Conservation (phyloP, 2,888 invertebrate species). For the Cephus pulcher region DNA sequence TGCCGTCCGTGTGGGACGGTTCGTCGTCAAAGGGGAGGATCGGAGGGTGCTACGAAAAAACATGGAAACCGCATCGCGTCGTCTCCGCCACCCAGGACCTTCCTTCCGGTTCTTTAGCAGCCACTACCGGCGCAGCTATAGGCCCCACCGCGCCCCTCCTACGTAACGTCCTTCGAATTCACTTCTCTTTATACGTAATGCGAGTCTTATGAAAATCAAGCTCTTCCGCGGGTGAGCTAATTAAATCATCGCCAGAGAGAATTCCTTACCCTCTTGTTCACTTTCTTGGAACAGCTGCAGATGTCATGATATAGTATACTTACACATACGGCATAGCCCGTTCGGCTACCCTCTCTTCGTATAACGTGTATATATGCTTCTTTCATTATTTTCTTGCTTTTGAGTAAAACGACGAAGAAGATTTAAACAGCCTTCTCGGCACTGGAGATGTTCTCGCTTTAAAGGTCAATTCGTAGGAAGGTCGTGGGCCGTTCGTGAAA, state of each 20-base stretch:
- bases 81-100: conserved; percentile 55
- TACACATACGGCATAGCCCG: background rate
- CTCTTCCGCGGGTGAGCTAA: conserved; percentile 29
- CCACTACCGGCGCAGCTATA: conserved; percentile 23
- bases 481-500: background rate
- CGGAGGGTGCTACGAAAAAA: conserved; percentile 61
- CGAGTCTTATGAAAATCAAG: conserved; percentile 5
- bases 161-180: background rate
- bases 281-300: conserved; percentile 1
- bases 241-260: conserved; percentile 42
- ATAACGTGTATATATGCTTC: background rate
- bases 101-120: conserved; percentile 57
- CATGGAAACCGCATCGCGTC: conserved; percentile 68
- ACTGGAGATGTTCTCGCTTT: background rate
- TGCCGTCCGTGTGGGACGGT: conserved; percentile 32
- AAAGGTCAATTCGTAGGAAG: background rate
- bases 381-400: background rate
- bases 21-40: conserved; percentile 27
- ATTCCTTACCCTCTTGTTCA: background rate
- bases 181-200: background rate
- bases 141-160: conserved; percentile 18
- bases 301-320: background rate
- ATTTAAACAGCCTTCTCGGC: background rate
- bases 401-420: background rate
- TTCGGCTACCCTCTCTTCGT: background rate